Percentiles rank a stretch among this genome's conserved stretches.
Conservation (phyloP, 2,797 vertebrate species). For the Oophaga sylvatica region DNA sequence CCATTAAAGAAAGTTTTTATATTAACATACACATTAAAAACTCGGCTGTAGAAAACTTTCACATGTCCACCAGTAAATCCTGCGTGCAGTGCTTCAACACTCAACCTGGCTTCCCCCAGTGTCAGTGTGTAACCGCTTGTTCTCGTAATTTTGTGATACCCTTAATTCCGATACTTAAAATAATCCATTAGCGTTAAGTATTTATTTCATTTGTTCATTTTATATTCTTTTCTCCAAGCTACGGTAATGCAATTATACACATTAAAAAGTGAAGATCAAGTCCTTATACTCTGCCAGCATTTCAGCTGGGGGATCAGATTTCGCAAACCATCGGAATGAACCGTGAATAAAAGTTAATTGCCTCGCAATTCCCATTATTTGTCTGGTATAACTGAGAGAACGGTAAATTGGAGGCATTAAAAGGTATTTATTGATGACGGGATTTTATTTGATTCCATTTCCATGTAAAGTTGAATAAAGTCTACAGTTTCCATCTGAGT, state of each 20-base stretch:
- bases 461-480: neutral
- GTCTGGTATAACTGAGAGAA: neutral
- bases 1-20: neutral
- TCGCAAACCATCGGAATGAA: neutral
- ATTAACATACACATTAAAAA: neutral
- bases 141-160: neutral
- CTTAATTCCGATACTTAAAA: neutral
- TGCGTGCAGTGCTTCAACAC: neutral
- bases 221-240: neutral
- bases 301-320: slow-evolving; percentile 3
- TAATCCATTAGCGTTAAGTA: neutral
- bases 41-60: neutral
- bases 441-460: neutral
- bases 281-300: neutral
- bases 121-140: neutral
- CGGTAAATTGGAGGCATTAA: neutral
- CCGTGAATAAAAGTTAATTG: slow-evolving; percentile 22
- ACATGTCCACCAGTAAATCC: neutral
- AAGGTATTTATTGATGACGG: neutral
- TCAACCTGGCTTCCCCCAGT: neutral
- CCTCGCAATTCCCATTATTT: slow-evolving; percentile 8
- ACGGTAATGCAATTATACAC: slow-evolving; percentile 9
- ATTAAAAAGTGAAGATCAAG: slow-evolving; percentile 25
- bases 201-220: neutral
- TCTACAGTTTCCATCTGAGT: slow-evolving; percentile 14